Conservation (phyloP, 2,797 vertebrate genomes). For the Sternarchorhynchus goeldii region DNA sequence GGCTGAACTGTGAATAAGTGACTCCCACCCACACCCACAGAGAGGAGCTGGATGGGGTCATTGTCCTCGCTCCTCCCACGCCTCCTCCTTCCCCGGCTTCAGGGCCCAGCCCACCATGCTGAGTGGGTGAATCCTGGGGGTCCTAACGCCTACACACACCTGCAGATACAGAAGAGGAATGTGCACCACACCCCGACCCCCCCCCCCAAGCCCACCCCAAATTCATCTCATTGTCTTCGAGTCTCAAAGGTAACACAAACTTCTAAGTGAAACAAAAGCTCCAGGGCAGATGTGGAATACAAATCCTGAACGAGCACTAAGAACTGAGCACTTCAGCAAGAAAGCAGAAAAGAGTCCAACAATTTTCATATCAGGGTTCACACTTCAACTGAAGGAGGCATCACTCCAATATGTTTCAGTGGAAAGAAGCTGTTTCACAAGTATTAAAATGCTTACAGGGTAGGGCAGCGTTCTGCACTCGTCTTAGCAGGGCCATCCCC, state of each 20-base stretch:
- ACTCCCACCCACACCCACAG: slow-evolving; percentile 62
- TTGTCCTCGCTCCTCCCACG: slow-evolving; percentile 64
- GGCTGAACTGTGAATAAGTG: slow-evolving; percentile 69
- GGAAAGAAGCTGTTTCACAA: no score
- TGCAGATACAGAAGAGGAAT: slow-evolving; percentile 66
- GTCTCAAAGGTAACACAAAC: slow-evolving; percentile 41
- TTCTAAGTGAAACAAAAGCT: slow-evolving; percentile 47
- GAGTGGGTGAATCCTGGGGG: slow-evolving; percentile 68
- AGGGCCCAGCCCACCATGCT: slow-evolving; percentile 64
- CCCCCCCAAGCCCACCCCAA: not conserved
- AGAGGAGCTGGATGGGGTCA: slow-evolving; percentile 65
- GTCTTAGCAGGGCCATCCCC: not conserved
- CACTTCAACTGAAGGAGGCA: no score
- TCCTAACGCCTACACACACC: slow-evolving; percentile 62
- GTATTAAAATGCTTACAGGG: not conserved
- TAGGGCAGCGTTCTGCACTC: not conserved
- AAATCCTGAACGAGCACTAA: not conserved
- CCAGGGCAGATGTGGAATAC: slow-evolving; percentile 38
- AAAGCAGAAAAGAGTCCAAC: slow-evolving; percentile 8
- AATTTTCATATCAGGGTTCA: no score
- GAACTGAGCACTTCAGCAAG: not conserved
- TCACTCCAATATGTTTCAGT: no score
- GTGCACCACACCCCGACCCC: not conserved
- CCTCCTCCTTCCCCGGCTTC: slow-evolving; percentile 47
- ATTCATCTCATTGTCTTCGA: slow-evolving; percentile 34